Evolutionary conservation across 1,140 invertebrate species (phyloP).

Genomic region (Zaprionus inermis): DNA sequence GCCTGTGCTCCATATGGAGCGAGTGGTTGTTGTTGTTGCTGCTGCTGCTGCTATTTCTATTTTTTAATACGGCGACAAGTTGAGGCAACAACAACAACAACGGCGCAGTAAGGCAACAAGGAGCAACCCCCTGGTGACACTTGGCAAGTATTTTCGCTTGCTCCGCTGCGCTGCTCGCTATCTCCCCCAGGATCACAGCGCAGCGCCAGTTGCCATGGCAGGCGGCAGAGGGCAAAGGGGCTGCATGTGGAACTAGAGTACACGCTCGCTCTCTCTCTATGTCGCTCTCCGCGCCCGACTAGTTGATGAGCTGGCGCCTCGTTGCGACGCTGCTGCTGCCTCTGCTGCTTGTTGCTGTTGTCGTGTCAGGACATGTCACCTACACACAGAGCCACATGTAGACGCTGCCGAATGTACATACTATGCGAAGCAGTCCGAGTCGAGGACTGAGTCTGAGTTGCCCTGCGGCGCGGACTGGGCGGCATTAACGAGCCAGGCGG

Average conservation of each 20-base stretch:
- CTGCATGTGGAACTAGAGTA: constrained; percentile 18
- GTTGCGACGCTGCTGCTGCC: constrained; percentile 22
- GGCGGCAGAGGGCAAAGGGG: too few species aligned
- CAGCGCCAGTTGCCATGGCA: constrained; percentile 61
- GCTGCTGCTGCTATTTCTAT: constrained; percentile 62
- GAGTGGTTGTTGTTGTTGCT: constrained; percentile 41
- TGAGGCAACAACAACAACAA: constrained; percentile 57
- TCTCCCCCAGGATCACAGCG: constrained; percentile 71
- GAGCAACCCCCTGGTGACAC: constrained; percentile 65
- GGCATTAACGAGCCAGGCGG: constrained; percentile 65
- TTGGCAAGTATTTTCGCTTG: constrained; percentile 53
- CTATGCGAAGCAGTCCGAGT: neutral
- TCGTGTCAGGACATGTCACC: constrained; percentile 66
- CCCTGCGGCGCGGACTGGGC: constrained; percentile 58
- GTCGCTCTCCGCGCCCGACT: constrained; percentile 22
- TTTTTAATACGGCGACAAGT: constrained; percentile 77
- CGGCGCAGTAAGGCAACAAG: constrained; percentile 33
- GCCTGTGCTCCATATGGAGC: constrained; percentile 69
- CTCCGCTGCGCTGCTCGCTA: constrained; percentile 27
- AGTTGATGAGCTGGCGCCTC: constrained; percentile 77
- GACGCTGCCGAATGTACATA: constrained; percentile 20
- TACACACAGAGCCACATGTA: constrained; percentile 55
- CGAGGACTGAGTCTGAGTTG: constrained; percentile 27
- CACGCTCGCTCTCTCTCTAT: neutral
- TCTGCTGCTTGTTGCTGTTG: constrained; percentile 22